Base-by-base conservation (phyloP, 2,113 vertebrate species). In the Megaceryle maxima region DNA sequence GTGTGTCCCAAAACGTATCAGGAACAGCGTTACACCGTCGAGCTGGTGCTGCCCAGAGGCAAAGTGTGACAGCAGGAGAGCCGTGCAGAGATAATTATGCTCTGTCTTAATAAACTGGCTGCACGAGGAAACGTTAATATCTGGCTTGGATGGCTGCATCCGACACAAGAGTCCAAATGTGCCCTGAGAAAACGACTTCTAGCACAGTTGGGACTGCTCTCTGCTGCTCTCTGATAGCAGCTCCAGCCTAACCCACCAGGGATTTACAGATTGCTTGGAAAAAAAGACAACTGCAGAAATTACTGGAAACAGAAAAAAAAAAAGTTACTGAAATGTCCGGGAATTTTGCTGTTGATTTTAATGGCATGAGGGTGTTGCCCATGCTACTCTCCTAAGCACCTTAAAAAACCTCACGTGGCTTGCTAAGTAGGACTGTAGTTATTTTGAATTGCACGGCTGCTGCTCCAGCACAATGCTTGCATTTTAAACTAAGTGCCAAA, bases 1-100 rank as follows among this genome's bases (percentile, higher is more conserved):
- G 3, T 4, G 8, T 37, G 14, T 33, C 55, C 22, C 19, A 21
- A 7, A 53, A 15, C 0, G 0, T 5, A 2, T 33, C 8, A 4
- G 56, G 56, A 69, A 11, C 2, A 10, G 62, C 0, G 10, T 10
- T 5, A 9, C 1, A 1, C 17, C 25, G 2, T 6, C 8, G 3
- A 19, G 70, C 33, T 37, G 44, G 60, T 9, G 4, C 26, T 37
- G 92, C 88, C 48, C 4, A 7, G 29, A 51, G 44, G 69, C 55
- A 7, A 26, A 9, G 37, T 4, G 44, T 3, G 57, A 6, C n/a
- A 26, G 69, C 51, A 24, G 63, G 39, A 19, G 46, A 55, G 10
- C 39, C 6, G 0, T 6, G 24, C 39, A 7, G 26, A 11, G 75
- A 9, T 19, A 8, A 22, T 51, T 33, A 15, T 6, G 6, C 18